Evolutionary conservation across 2,113 vertebrate genomes (phyloP).

Genomic region (Sinocyclocheilus rhinocerous): DNA sequence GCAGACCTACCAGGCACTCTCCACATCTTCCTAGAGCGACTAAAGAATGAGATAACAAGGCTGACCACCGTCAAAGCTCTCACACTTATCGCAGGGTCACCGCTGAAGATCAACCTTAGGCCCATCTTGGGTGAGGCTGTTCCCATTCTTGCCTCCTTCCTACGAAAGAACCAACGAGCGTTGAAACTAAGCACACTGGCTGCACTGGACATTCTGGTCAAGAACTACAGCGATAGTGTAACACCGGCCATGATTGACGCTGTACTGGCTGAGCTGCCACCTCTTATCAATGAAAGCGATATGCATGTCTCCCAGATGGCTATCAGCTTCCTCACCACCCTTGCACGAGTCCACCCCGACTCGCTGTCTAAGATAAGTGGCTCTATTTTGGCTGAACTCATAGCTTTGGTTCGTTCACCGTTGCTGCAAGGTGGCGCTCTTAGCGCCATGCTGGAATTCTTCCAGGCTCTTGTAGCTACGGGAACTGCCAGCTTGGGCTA

Average conservation of each 20-base stretch:
- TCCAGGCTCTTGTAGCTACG: slow-evolving; percentile 94
- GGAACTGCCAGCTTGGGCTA: slow-evolving; percentile 91
- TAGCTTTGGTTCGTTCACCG: slow-evolving; percentile 91
- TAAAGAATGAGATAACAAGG: slow-evolving; percentile 97
- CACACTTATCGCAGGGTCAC: slow-evolving; percentile 94
- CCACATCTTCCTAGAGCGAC: slow-evolving; percentile 95
- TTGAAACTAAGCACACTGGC: slow-evolving; percentile 95
- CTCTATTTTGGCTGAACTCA: slow-evolving; percentile 94
- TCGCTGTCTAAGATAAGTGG: slow-evolving; percentile 94
- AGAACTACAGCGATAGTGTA: slow-evolving; percentile 94
- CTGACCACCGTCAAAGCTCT: slow-evolving; percentile 94
- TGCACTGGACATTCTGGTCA: slow-evolving; percentile 92
- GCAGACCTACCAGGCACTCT: slow-evolving; percentile 91
- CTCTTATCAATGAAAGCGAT: slow-evolving; percentile 97
- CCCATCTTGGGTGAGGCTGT: slow-evolving; percentile 93
- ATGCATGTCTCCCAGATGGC: slow-evolving; percentile 99
- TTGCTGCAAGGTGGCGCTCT: slow-evolving; percentile 96
- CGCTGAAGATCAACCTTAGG: slow-evolving; percentile 92
- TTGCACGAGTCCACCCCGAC: slow-evolving; percentile 94
- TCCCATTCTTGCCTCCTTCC: slow-evolving; percentile 96
- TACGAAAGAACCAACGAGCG: slow-evolving; percentile 96
- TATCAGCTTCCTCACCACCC: slow-evolving; percentile 95
- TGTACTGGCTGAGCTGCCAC: slow-evolving; percentile 94
- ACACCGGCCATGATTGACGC: slow-evolving; percentile 97
- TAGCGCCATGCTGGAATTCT: slow-evolving; percentile 97